Evolutionary conservation across 2,888 invertebrate species (phyloP).

Genomic region (Mythimna vitellina): DNA sequence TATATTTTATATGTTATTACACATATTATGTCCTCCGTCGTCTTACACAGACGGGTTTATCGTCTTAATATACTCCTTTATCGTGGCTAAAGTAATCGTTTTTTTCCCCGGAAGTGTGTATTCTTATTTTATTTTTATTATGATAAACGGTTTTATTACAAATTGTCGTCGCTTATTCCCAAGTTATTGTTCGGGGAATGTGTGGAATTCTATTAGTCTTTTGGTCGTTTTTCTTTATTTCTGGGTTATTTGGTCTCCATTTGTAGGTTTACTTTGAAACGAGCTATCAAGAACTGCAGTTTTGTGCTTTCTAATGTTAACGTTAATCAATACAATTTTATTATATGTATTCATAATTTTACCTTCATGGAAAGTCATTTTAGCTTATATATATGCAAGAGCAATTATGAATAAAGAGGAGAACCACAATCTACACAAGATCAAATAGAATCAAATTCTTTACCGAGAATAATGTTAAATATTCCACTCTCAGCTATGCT

Average conservation of each 20-base stretch:
- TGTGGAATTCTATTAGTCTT: slow-evolving; percentile 42
- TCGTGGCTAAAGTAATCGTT: slow-evolving; percentile 59
- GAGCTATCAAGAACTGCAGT: background rate
- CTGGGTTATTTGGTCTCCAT: slow-evolving; percentile 3
- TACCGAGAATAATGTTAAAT: too few relatives aligned
- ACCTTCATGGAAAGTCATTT: background rate
- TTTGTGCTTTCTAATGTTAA: background rate
- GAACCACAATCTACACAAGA: too few relatives aligned
- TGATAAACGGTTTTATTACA: slow-evolving; percentile 59
- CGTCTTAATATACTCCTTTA: slow-evolving; percentile 64
- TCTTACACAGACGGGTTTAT: slow-evolving; percentile 57
- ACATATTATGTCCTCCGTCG: slow-evolving; percentile 55
- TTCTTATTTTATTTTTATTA: slow-evolving; percentile 63
- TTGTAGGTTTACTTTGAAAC: background rate
- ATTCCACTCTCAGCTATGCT: background rate
- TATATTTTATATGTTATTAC: slow-evolving; percentile 65
- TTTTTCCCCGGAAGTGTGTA: slow-evolving; percentile 52
- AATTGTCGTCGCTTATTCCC: slow-evolving; percentile 48
- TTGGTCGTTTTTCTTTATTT: slow-evolving; percentile 22
- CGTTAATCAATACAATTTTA: background rate
- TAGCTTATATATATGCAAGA: too few relatives aligned
- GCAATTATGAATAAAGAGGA: too few relatives aligned
- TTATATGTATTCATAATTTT: too few relatives aligned
- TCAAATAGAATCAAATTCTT: background rate
- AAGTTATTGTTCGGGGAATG: slow-evolving; percentile 42